These are phyloP conservation scores for Oophaga sylvatica DNA, from an alignment of 2,797 vertebrate genomes.

Conservation along the genomic window DNA sequence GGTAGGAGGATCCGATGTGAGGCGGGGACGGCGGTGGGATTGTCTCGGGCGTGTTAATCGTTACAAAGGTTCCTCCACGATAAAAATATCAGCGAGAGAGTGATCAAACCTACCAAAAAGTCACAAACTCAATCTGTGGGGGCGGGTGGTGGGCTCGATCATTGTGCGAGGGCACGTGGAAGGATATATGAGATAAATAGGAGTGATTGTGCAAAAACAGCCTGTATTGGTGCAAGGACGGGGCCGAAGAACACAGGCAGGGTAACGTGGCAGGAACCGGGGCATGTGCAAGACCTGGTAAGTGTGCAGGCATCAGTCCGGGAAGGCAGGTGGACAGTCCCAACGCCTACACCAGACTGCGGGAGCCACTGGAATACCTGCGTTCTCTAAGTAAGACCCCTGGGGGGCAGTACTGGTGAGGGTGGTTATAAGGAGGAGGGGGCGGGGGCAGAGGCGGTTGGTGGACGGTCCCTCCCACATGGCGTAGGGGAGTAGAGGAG, in stretches of 20 bases:
- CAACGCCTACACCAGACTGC: conserved; percentile 87
- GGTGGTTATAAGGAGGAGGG: conserved; percentile 95
- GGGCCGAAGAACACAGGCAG: neutral
- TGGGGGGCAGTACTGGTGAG: conserved; percentile 94
- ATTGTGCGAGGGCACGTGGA: conserved; percentile 33
- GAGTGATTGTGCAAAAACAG: conserved; percentile 12
- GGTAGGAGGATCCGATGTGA: neutral
- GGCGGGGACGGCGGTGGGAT: neutral
- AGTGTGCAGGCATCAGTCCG: conserved; percentile 63
- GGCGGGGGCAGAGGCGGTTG: conserved; percentile 93
- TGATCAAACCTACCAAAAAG: conserved; percentile 55
- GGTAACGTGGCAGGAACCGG: conserved; percentile 7
- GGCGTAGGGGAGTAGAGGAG: conserved; percentile 84
- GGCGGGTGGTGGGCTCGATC: conserved; percentile 9
- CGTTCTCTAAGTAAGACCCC: conserved; percentile 89
- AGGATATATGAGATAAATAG: conserved; percentile 11
- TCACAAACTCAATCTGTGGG: conserved; percentile 43
- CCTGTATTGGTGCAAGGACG: conserved; percentile 9
- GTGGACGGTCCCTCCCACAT: conserved; percentile 79
- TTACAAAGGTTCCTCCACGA: conserved; percentile 52
- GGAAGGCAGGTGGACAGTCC: conserved; percentile 52
- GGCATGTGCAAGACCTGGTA: conserved; percentile 24
- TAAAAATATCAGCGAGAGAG: conserved; percentile 49
- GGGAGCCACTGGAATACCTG: conserved; percentile 93
- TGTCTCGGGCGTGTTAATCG: conserved; percentile 30